These are phyloP conservation scores for Vultur gryphus DNA, from an alignment of 2,797 vertebrate species.

Conservation along the genomic window DNA sequence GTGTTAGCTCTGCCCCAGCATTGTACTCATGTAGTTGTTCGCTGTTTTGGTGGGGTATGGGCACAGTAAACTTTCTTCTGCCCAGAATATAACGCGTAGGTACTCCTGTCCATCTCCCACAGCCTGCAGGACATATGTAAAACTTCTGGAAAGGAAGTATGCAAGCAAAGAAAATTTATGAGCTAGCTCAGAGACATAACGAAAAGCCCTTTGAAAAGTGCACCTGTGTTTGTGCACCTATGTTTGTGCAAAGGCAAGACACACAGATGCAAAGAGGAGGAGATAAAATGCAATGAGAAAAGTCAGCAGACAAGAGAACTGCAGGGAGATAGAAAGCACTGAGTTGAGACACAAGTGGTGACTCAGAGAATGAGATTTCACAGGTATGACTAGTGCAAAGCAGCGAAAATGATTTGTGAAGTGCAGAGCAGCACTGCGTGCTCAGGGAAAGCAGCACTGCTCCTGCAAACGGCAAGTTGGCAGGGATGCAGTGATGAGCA, in stretches of 20 bases:
- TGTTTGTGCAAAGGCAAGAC: not conserved
- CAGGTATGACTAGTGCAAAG: not conserved
- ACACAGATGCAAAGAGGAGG: not conserved
- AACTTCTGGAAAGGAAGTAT: not conserved
- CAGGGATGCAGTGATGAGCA: not conserved
- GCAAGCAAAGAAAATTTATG: not conserved
- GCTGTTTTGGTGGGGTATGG: not conserved
- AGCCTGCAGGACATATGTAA: not conserved
- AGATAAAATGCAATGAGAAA: not conserved
- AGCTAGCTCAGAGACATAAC: not conserved
- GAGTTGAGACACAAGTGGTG: not conserved
- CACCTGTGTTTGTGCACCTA: not conserved
- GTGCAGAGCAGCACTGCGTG: not conserved
- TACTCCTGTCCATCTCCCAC: not conserved
- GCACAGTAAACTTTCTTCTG: not conserved
- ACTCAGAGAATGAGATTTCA: not conserved
- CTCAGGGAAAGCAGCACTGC: not conserved
- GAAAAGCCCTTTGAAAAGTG: not conserved
- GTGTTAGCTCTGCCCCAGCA: not conserved
- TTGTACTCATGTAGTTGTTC: not conserved
- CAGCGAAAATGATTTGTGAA: not conserved
- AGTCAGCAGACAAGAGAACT: not conserved
- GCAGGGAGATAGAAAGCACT: not conserved
- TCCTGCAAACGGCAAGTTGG: not conserved
- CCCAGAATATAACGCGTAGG: accelerated